Percentiles rank a stretch among this genome's conserved stretches.
Evolutionary conservation across 2,888 invertebrate genomes (phyloP).

Genomic region (Pseudococcus longispinus): DNA sequence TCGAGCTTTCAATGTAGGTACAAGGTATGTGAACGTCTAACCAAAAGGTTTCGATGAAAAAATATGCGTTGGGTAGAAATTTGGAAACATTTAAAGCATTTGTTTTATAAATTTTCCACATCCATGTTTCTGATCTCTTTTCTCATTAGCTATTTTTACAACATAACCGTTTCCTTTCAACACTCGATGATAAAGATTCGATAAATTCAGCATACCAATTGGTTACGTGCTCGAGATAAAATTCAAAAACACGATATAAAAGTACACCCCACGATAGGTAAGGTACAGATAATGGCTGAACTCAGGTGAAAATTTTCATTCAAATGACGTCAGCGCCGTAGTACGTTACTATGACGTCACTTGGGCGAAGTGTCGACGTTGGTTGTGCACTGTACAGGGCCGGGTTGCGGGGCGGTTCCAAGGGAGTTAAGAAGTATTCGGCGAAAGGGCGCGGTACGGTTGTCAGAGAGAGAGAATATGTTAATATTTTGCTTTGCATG

Average conservation of each 20-base stretch:
- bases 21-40: too few species aligned
- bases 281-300: not conserved
- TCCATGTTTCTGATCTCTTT: too few species aligned
- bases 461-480: not conserved
- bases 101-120: too few species aligned
- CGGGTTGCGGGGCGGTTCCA: not conserved
- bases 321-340: not conserved
- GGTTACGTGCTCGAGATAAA: not conserved
- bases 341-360: slow-evolving; percentile 5
- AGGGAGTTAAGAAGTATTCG: not conserved
- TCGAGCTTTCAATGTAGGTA: too few species aligned
- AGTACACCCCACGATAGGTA: not conserved
- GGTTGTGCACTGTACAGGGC: too few species aligned
- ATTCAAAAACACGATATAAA: not conserved
- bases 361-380: not conserved
- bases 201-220: not conserved
- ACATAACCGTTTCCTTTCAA: too few species aligned
- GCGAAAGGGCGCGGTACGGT: not conserved
- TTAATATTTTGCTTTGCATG: slow-evolving; percentile 22
- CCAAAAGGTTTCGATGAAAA: too few species aligned
- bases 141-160: too few species aligned
- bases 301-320: slow-evolving; percentile 2
- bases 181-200: not conserved
- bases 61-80: too few species aligned
- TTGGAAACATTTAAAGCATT: too few species aligned